Percentiles rank a stretch among this genome's conserved stretches.
Conservation (phyloP, 1,140 invertebrate genomes). For the Heliothis subflexa region DNA sequence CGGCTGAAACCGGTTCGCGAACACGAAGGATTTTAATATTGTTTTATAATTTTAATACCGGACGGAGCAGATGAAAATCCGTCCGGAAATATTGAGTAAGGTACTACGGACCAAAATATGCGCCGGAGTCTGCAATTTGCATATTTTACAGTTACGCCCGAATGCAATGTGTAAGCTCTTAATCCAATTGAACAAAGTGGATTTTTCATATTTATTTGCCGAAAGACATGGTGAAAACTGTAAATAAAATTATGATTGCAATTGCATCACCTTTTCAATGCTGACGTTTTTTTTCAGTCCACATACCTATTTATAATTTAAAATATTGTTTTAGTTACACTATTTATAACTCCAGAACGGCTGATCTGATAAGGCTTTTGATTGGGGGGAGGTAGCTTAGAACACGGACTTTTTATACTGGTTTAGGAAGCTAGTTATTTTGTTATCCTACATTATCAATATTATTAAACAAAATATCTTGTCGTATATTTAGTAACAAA, state of each 20-base stretch:
- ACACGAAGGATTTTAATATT: constrained; percentile 19
- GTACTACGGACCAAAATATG: background rate
- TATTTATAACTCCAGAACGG: too few relatives aligned
- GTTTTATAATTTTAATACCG: constrained; percentile 40
- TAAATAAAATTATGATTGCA: background rate
- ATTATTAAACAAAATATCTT: background rate
- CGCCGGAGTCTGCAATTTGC: constrained; percentile 18
- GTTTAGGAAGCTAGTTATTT: too few relatives aligned
- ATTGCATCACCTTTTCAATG: too few relatives aligned
- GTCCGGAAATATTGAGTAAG: constrained; percentile 24
- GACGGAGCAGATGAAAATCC: constrained; percentile 13
- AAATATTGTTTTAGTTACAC: too few relatives aligned
- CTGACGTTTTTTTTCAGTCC: too few relatives aligned
- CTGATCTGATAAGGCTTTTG: too few relatives aligned
- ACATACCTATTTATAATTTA: too few relatives aligned
- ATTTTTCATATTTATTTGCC: constrained; percentile 1
- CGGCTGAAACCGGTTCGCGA: background rate
- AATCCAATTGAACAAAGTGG: constrained; percentile 32
- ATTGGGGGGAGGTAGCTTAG: too few relatives aligned
- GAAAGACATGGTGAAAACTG: background rate
- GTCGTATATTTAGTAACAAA: background rate
- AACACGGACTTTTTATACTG: too few relatives aligned
- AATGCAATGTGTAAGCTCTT: constrained; percentile 23
- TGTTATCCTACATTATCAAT: too few relatives aligned
- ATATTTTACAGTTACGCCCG: constrained; percentile 17